Evolutionary conservation across 2,888 invertebrate genomes (phyloP).

Genomic region (Marronus borbonicus): DNA sequence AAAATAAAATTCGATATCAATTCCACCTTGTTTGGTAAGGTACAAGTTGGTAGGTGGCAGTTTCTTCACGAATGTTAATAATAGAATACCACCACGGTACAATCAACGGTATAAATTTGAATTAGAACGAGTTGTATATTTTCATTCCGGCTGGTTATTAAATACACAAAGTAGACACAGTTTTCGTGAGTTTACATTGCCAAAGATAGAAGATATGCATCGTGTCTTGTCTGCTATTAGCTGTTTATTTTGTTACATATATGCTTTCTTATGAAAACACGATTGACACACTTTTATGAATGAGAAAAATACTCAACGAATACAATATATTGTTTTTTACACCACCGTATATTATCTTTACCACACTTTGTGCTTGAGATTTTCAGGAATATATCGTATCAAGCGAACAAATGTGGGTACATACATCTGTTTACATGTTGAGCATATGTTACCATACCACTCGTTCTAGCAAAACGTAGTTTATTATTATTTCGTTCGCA

Average conservation of each 20-base stretch:
- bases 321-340: not conserved
- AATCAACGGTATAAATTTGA: conserved; percentile 4
- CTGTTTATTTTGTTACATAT: conserved; percentile 25
- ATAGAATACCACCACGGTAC: not conserved
- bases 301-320: conserved; percentile 10
- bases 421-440: not conserved
- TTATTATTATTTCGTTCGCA: too few species aligned
- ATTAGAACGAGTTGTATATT: conserved; percentile 14
- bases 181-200: conserved; percentile 6
- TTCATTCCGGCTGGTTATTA: conserved; percentile 7
- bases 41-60: not conserved
- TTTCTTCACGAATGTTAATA: not conserved
- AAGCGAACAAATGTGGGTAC: not conserved
- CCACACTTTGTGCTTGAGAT: not conserved
- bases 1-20: too few species aligned
- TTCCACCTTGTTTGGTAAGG: not conserved
- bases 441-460: not conserved
- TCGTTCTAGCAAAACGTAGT: too few species aligned
- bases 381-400: not conserved
- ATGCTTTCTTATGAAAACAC: not conserved
- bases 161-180: not conserved
- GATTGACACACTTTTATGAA: conserved; percentile 20
- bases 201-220: conserved; percentile 1
- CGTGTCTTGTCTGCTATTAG: conserved; percentile 16
- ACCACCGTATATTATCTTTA: not conserved